A percentile compares a stretch with the other conserved stretches of the same genome.
These are phyloP conservation scores for Ruditapes philippinarum DNA, from an alignment of 1,140 invertebrate genomes.

Conservation along the genomic window DNA sequence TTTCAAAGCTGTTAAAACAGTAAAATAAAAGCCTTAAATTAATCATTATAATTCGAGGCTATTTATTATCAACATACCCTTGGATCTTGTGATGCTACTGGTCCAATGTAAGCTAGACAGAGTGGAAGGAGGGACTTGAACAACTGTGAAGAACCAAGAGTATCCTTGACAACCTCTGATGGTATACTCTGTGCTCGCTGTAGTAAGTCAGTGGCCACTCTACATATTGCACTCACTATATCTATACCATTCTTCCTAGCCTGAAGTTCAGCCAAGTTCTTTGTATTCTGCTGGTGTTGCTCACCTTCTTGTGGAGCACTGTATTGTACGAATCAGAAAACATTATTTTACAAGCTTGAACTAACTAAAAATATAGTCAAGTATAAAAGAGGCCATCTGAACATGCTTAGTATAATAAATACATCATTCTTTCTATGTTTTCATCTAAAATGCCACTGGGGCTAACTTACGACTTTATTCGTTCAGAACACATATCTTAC, in stretches of 20 bases:
- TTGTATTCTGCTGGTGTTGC: constrained; percentile 89
- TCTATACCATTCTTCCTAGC: constrained; percentile 91
- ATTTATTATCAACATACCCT: too few relatives aligned
- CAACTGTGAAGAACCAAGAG: constrained; percentile 87
- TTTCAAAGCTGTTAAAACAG: too few relatives aligned
- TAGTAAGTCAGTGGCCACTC: constrained; percentile 91
- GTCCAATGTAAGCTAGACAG: constrained; percentile 93
- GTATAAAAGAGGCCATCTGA: too few relatives aligned
- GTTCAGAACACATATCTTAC: too few relatives aligned
- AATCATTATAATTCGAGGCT: too few relatives aligned
- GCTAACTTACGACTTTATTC: too few relatives aligned
- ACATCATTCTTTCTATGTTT: too few relatives aligned
- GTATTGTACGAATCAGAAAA: constrained; percentile 7
- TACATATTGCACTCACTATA: constrained; percentile 91
- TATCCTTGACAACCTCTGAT: constrained; percentile 86
- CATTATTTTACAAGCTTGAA: too few relatives aligned
- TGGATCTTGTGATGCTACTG: constrained; percentile 93
- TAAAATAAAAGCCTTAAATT: too few relatives aligned
- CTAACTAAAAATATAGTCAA: too few relatives aligned
- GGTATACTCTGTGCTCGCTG: constrained; percentile 89
- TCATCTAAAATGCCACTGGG: too few relatives aligned
- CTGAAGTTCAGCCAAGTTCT: constrained; percentile 91
- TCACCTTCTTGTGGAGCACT: constrained; percentile 91
- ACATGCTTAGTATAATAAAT: too few relatives aligned
- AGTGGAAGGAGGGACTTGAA: constrained; percentile 93